Percentiles rank a stretch among this genome's conserved stretches.
phyloP scores from a whole-genome alignment of 2,113 vertebrate genomes.

The Hippolais icterina region DNA sequence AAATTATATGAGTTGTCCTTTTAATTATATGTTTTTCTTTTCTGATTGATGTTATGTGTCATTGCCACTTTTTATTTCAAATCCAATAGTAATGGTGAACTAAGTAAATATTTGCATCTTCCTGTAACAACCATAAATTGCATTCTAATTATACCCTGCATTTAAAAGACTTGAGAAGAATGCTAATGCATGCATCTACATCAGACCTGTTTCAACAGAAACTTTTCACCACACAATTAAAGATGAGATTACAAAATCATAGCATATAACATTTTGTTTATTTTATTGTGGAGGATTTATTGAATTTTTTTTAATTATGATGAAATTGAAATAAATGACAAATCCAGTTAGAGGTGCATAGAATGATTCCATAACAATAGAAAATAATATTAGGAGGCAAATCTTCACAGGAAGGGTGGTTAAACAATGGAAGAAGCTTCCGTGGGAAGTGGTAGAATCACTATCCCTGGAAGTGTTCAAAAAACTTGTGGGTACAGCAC shows the following conservation, averaged over 20 bases:
- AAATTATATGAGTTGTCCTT: background rate
- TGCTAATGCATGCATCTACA: background rate
- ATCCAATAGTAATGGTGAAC: background rate
- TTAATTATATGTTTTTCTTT: background rate
- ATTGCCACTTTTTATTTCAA: background rate
- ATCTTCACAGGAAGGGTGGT: background rate
- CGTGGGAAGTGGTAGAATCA: background rate
- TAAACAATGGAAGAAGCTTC: background rate
- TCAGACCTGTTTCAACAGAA: background rate
- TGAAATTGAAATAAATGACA: background rate
- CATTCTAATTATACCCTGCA: background rate
- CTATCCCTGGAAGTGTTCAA: background rate
- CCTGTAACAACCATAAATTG: background rate
- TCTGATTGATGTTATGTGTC: background rate
- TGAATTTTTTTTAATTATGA: background rate
- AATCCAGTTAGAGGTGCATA: background rate
- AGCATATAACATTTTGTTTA: background rate
- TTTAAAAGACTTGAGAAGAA: background rate
- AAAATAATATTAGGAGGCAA: background rate
- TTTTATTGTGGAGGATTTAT: background rate
- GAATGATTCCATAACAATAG: background rate
- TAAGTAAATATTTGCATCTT: conserved; percentile 15
- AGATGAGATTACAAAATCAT: background rate
- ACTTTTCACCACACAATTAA: background rate
- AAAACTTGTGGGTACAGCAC: background rate